Conservation (phyloP, 2,113 vertebrate genomes). For the Ovis aries region ARS-UI_Ramb_v3.0 NC_056063.1:35990001-35990500, state of each 20-base stretch:
- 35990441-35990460: not conserved
- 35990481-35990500: conserved; percentile 48
- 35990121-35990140: conserved; percentile 88
- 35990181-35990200: conserved; percentile 85
- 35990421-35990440: conserved; percentile 89
- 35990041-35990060: conserved; percentile 72
- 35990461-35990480: conserved; percentile 37
- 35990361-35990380: conserved; percentile 98
- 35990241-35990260: conserved; percentile 81
- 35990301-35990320: conserved; percentile 96
- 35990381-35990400: conserved; percentile 96
- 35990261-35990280: conserved; percentile 84
- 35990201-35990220: conserved; percentile 86
- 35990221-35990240: conserved; percentile 84
- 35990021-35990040: conserved; percentile 77
- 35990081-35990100: conserved; percentile 85
- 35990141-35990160: conserved; percentile 82
- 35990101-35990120: conserved; percentile 89
- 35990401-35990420: conserved; percentile 99
- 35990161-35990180: conserved; percentile 86
- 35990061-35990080: conserved; percentile 75
- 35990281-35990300: conserved; percentile 97
- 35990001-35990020: conserved; percentile 74
- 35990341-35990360: conserved; percentile 98
- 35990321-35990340: conserved; percentile 99